A percentile compares a stretch with the other conserved stretches of the same genome.
Conservation (phyloP, 2,888 invertebrate genomes). For the Achlya flavicornis region DNA sequence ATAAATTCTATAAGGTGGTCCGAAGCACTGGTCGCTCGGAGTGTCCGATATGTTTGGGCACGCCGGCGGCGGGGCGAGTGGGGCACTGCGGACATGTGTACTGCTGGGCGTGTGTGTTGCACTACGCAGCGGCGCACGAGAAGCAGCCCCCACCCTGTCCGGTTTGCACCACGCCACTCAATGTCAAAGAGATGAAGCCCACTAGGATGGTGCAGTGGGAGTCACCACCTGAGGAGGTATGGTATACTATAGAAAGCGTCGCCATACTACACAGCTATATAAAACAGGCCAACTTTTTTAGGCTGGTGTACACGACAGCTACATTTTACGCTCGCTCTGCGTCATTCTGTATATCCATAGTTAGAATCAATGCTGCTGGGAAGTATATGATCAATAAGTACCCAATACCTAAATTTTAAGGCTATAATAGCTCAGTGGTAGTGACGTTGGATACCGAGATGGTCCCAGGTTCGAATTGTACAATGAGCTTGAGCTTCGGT, state of each 20-base stretch:
- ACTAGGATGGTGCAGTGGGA: conserved; percentile 79
- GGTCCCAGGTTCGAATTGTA: too few relatives aligned
- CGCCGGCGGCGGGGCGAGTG: conserved; percentile 94
- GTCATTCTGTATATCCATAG: too few relatives aligned
- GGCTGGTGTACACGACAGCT: too few relatives aligned
- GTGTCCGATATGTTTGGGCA: conserved; percentile 96
- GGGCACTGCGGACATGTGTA: conserved; percentile 97
- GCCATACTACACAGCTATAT: too few relatives aligned
- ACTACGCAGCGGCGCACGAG: conserved; percentile 94
- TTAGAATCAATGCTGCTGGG: too few relatives aligned
- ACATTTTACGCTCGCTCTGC: too few relatives aligned
- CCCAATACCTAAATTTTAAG: too few relatives aligned
- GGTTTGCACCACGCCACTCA: conserved; percentile 94
- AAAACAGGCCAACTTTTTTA: too few relatives aligned
- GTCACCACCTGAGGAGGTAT: conserved; percentile 66
- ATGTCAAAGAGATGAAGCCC: conserved; percentile 91
- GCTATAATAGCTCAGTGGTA: too few relatives aligned
- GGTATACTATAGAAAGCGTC: conserved; percentile 1
- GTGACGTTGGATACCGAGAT: too few relatives aligned
- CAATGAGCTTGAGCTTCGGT: too few relatives aligned
- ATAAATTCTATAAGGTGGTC: conserved; percentile 55
- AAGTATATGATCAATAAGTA: too few relatives aligned
- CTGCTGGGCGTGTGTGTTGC: conserved; percentile 97
- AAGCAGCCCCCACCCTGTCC: conserved; percentile 92
- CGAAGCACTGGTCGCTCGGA: conserved; percentile 69